Evolutionary conservation across 2,888 invertebrate genomes (phyloP), one percentile per base, ranked within the genome.

Genomic region (Eueremaeus valkanovi): DNA sequence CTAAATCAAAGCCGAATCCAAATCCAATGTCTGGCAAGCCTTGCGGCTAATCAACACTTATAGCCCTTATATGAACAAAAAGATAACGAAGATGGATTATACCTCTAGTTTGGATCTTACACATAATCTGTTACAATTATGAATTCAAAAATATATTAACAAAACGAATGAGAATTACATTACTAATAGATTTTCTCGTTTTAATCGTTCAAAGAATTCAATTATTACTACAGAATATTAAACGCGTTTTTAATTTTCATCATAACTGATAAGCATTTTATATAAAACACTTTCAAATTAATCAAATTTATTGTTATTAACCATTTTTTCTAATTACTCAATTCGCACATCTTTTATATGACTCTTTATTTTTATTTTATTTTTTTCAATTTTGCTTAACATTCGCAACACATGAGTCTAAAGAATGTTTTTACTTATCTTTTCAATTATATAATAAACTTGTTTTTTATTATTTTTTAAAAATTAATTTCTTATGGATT

Each of bases 21-120:
- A 27, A 6, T 1, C 27, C 16, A 27, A 6, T 55, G 55, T 11
- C 8, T 16, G 55, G 21, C 1, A 13, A 63, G 63, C 63, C 63
- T 29, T 29, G 63, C 31, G 63, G 68, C 68, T 18, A 68, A 68
- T 68, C 68, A 68, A 68, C 68, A 68, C 68, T 33, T 42, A 42
- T 40, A 40, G 21, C 68, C 40, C 42, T n/a, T n/a, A n/a, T n/a
- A n/a, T n/a, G n/a, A n/a, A n/a, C 68, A 68, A 68, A 31, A 42
- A 11, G 42, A 68, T 68, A 68, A 68, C 13, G 13, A 68, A 68
- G 68, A 68, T 68, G 68, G 42, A 68, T 68, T 21, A 27, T n/a
- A 24, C 63, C 13, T 18, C 31, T 27, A 29, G 63, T 63, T 31
- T 63, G 27, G 55, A 6, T 16, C 55, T 11, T 55, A 9, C 55